Conservation (phyloP, 2,797 vertebrate genomes). For the Anguilla anguilla region DNA sequence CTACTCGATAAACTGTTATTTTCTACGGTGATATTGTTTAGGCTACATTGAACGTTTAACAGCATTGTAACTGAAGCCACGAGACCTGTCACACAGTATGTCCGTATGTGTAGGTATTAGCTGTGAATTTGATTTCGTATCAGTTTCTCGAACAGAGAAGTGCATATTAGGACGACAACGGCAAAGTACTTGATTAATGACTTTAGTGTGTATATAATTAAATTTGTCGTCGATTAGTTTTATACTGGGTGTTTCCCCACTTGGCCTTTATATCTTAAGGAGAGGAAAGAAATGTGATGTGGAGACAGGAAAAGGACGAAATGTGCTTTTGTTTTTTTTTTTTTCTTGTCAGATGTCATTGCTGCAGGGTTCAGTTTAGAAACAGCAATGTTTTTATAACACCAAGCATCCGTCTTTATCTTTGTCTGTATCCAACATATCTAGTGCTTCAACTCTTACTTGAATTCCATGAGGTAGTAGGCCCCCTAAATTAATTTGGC, state of each 20-base stretch:
- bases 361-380: conserved; percentile 43
- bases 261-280: conserved; percentile 67
- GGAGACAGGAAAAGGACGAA: conserved; percentile 27
- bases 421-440: background rate
- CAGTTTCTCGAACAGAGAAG: conserved; percentile 53
- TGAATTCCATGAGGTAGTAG: conserved; percentile 1
- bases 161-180: conserved; percentile 61
- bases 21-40: background rate
- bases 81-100: conserved; percentile 37
- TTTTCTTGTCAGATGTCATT: conserved; percentile 37
- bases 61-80: conserved; percentile 49
- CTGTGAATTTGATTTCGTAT: conserved; percentile 54
- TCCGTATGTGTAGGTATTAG: conserved; percentile 52
- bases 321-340: conserved; percentile 26
- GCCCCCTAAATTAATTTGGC: background rate
- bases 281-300: conserved; percentile 5
- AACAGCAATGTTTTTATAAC: conserved; percentile 41
- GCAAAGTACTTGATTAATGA: conserved; percentile 65
- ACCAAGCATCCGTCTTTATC: conserved; percentile 17
- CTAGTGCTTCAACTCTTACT: conserved; percentile 29
- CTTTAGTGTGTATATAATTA: conserved; percentile 77
- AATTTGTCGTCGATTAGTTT: conserved; percentile 70
- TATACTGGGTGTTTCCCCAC: conserved; percentile 72
- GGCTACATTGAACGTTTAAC: conserved; percentile 34
- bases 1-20: background rate